Percentiles rank a stretch among this genome's conserved stretches.
Conservation (phyloP, 2,888 invertebrate genomes). For the Yponomeuta cagnagella region DNA sequence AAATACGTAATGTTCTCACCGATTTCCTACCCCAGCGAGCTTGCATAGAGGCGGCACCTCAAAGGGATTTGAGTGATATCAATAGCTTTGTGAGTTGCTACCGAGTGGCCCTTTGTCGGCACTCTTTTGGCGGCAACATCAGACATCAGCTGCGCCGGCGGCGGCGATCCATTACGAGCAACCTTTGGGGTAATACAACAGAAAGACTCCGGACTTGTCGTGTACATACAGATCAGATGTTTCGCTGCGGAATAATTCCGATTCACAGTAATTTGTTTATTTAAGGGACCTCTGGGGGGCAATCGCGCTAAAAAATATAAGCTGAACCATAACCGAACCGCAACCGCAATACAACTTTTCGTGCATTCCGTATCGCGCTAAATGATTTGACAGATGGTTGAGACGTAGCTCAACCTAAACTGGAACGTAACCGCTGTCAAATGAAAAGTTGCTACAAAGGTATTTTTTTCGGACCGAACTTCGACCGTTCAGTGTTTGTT, state of each 20-base stretch:
- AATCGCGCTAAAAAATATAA: too few species aligned
- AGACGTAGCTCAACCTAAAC: too few species aligned
- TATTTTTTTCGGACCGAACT: too few species aligned
- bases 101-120: conserved; percentile 63
- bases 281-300: too few species aligned
- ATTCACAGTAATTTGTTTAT: too few species aligned
- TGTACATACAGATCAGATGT: neutral
- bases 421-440: too few species aligned
- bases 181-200: neutral
- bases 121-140: conserved; percentile 33
- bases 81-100: conserved; percentile 59
- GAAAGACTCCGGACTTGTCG: neutral
- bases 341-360: too few species aligned
- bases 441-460: too few species aligned
- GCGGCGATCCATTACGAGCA: conserved; percentile 53
- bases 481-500: too few species aligned
- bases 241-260: neutral
- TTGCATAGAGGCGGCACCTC: conserved; percentile 11
- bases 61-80: conserved; percentile 70
- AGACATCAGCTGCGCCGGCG: conserved; percentile 41
- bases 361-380: too few species aligned
- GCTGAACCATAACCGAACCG: too few species aligned
- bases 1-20: neutral
- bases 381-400: too few species aligned
- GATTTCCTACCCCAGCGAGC: neutral